These are phyloP conservation scores for Menidia beryllina DNA, from an alignment of 2,113 vertebrate species.

Conservation along the genomic window DNA sequence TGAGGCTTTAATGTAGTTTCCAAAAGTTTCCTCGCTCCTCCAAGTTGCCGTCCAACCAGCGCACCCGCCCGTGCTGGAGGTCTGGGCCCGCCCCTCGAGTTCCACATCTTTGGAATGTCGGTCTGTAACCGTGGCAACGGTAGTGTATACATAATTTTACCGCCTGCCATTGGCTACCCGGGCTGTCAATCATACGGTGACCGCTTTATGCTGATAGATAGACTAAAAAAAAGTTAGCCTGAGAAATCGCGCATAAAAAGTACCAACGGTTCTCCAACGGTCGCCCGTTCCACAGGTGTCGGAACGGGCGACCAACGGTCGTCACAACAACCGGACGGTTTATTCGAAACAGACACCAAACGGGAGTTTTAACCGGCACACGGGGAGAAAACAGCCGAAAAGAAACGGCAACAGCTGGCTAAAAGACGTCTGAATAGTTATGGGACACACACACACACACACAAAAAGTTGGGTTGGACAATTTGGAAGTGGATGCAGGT, in stretches of 20 bases:
- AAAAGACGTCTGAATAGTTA: constrained; percentile 17
- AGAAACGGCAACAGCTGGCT: constrained; percentile 53
- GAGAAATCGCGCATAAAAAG: constrained; percentile 72
- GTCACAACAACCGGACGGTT: not conserved
- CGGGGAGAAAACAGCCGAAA: constrained; percentile 3
- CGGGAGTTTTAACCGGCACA: not conserved
- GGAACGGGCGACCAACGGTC: not conserved
- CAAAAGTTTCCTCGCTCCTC: constrained; percentile 50
- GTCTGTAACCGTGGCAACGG: constrained; percentile 69
- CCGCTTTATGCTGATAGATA: constrained; percentile 56
- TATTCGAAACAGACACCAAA: not conserved
- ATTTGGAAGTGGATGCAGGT: constrained; percentile 52
- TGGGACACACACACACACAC: no score
- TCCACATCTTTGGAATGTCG: constrained; percentile 71
- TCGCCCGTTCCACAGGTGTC: no score
- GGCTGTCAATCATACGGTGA: constrained; percentile 66
- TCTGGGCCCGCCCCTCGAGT: constrained; percentile 60
- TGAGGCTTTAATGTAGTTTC: constrained; percentile 24
- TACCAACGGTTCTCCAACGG: constrained; percentile 13
- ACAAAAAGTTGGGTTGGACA: constrained; percentile 34
- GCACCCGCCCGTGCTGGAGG: constrained; percentile 77
- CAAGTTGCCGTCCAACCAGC: constrained; percentile 43
- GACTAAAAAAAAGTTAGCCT: constrained; percentile 73
- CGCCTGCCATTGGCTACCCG: constrained; percentile 64
- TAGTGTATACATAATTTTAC: constrained; percentile 56